Evolutionary conservation across 2,113 vertebrate genomes (phyloP), one percentile per base, ranked within the genome.

Genomic region (Formicarius rufipectus): DNA sequence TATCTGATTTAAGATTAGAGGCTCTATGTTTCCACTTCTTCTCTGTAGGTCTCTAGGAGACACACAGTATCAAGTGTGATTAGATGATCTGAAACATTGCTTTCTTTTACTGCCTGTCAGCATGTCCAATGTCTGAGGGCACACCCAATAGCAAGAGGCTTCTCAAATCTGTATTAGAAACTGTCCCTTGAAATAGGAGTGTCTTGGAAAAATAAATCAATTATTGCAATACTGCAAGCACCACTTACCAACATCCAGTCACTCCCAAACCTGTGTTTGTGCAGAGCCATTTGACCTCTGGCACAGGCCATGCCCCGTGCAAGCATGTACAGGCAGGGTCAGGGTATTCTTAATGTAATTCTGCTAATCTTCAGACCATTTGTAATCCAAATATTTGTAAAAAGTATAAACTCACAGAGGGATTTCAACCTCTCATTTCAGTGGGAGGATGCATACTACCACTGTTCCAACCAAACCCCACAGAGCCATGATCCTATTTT

Each of bases 351-450:
- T 86, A 64, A 84, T 35, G n/a, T 49, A 52, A 83, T 75, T 68
- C 92, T 82, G 15, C 64, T 69, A 88, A 78, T 44, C 49, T 89
- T 89, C 56, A 89, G 53, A 60, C 31, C 4, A 3, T 64, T 82
- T 76, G 24, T 72, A 90, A 75, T 90, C 69, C 49, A 92, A 90
- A 90, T 84, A 84, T 95, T 95, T 94, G 37, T 74, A 45, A 90
- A 75, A 93, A 82, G 24, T 50, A 88, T 78, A 84, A 90, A 75
- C 52, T 86, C 44, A 67, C 35, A 63, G 45, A 52, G 11, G 16
- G 73, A 86, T 84, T 50, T 77, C 73, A 84, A 9, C 25, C 28
- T 84, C 79, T 88, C 58, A n/a, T 68, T 81, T 90, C 56, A 76
- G 79, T 31, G n/a, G 64, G 40, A 86, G 76, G 79, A 75, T 39